These are phyloP conservation scores for Drosophila lacertosa DNA, from an alignment of 1,140 invertebrate species.

Conservation along the genomic window DNA sequence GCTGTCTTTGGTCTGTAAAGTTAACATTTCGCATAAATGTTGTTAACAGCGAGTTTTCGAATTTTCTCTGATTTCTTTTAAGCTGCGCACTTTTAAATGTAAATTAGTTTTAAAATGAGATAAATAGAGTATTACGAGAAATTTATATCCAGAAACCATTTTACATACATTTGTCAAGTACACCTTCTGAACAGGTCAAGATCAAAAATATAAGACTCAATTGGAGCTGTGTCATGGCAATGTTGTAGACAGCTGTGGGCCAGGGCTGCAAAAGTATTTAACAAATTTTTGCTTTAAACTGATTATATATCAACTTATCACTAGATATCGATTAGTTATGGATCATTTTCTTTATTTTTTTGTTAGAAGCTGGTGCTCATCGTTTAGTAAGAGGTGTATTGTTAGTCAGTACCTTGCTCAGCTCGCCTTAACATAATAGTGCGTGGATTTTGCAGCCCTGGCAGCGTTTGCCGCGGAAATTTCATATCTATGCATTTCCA, in stretches of 20 bases:
- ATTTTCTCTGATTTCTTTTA: background rate
- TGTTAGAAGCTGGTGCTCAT: background rate
- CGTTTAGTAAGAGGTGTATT: background rate
- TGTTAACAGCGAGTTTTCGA: background rate
- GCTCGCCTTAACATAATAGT: background rate
- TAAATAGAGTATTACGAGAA: background rate
- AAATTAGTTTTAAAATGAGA: too few relatives aligned
- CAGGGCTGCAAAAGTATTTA: constrained; percentile 34
- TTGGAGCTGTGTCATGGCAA: constrained; percentile 3
- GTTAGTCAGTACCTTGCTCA: background rate
- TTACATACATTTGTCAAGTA: background rate
- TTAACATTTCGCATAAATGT: constrained; percentile 7
- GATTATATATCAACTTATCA: background rate
- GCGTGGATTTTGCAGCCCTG: constrained; percentile 27
- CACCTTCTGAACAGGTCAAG: background rate
- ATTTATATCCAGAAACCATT: background rate
- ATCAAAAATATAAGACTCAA: background rate
- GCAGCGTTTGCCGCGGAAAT: constrained; percentile 39
- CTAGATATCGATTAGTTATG: background rate
- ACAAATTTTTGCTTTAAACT: background rate
- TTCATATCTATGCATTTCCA: constrained; percentile 39
- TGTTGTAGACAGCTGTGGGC: constrained; percentile 39
- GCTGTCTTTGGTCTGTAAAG: constrained; percentile 1
- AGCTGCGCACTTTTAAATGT: background rate
- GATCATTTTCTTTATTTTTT: too few relatives aligned